A percentile compares a stretch with the other conserved stretches of the same genome.
Evolutionary conservation across 2,113 vertebrate species (phyloP).

Genomic region (Dromaius novaehollandiae): DNA sequence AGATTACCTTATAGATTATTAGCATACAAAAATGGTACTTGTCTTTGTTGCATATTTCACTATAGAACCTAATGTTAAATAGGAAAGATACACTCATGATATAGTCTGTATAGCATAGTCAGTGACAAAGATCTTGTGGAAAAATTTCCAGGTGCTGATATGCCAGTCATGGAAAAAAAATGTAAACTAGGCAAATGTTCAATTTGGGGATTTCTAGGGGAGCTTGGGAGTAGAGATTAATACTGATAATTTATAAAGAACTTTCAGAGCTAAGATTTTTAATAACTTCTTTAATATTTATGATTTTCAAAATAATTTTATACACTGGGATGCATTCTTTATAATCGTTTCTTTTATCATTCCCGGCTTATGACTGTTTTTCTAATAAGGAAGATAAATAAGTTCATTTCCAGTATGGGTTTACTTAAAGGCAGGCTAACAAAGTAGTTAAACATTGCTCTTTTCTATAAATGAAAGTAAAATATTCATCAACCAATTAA

Average conservation of each 20-base stretch:
- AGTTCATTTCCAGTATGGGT: slow-evolving; percentile 50
- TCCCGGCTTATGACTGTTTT: slow-evolving; percentile 29
- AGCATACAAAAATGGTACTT: not conserved
- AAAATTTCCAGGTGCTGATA: not conserved
- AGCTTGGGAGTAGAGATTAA: not conserved
- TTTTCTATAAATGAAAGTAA: slow-evolving; percentile 57
- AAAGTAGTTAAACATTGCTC: slow-evolving; percentile 57
- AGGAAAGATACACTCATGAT: not conserved
- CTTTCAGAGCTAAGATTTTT: slow-evolving; percentile 8
- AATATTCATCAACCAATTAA: slow-evolving; percentile 67
- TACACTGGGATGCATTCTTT: slow-evolving; percentile 29
- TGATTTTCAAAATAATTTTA: slow-evolving; percentile 28
- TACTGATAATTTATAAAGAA: slow-evolving; percentile 9
- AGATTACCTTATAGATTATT: not conserved
- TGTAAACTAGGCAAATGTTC: not conserved
- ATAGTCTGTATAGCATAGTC: not conserved
- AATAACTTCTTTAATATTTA: slow-evolving; percentile 61
- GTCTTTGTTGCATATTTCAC: not conserved
- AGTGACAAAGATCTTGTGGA: not conserved
- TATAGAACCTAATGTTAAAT: not conserved
- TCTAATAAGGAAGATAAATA: slow-evolving; percentile 53
- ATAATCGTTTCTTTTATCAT: slow-evolving; percentile 31
- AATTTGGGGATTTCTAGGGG: not conserved
- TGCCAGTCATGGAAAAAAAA: not conserved
- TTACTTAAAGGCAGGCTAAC: slow-evolving; percentile 61